Conservation (phyloP, 2,797 vertebrate genomes). For the Pterois miles region DNA sequence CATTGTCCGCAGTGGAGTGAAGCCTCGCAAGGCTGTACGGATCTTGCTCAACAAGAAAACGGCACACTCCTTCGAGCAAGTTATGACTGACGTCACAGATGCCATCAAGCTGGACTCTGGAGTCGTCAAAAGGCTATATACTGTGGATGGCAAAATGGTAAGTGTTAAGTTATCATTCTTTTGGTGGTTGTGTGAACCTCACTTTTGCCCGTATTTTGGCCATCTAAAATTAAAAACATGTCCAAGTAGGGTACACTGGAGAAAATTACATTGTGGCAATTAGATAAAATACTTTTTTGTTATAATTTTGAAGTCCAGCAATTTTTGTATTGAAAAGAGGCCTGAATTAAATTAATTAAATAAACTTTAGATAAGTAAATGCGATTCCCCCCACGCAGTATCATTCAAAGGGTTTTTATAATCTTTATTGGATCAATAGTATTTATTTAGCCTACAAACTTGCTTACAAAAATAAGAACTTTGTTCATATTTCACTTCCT, state of each 20-base stretch:
- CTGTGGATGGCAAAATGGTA: conserved; percentile 97
- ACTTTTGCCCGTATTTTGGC: background rate
- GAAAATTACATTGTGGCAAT: background rate
- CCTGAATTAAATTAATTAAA: background rate
- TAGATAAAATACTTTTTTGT: background rate
- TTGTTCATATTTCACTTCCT: too few relatives aligned
- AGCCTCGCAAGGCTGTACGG: conserved; percentile 94
- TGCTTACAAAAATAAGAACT: too few relatives aligned
- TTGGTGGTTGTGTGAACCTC: background rate
- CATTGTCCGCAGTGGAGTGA: conserved; percentile 96
- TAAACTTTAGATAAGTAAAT: too few relatives aligned
- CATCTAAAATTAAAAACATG: background rate
- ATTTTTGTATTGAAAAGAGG: background rate
- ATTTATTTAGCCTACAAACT: background rate
- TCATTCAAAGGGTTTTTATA: too few relatives aligned
- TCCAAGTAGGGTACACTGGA: background rate
- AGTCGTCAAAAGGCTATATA: conserved; percentile 93
- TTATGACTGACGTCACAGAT: conserved; percentile 96
- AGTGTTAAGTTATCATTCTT: conserved; percentile 31
- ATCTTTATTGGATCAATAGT: too few relatives aligned
- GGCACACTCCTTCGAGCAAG: conserved; percentile 96
- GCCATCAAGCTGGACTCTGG: conserved; percentile 98
- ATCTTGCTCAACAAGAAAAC: conserved; percentile 99
- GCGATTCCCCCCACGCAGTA: too few relatives aligned
- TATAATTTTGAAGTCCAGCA: background rate